A percentile compares a stretch with the other conserved stretches of the same genome.
Conservation (phyloP, 2,888 invertebrate genomes). For the Listrodromus nycthemerus region DNA sequence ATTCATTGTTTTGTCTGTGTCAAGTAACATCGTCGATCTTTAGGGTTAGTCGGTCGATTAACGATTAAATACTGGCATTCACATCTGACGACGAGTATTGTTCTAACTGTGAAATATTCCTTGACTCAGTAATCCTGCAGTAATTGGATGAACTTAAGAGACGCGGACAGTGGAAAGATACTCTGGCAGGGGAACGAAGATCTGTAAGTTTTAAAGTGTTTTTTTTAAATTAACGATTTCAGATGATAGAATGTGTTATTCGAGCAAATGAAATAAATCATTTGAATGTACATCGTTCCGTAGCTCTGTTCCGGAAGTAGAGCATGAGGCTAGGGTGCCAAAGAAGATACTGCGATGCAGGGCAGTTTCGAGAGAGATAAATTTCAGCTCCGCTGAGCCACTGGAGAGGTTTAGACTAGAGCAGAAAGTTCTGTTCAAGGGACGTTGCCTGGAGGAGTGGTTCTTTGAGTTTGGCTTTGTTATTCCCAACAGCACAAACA, state of each 20-base stretch:
- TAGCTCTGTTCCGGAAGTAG: slow-evolving; percentile 91
- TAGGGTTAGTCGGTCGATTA: slow-evolving; percentile 52
- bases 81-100: background rate
- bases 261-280: background rate
- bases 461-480: slow-evolving; percentile 99
- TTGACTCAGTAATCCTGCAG: slow-evolving; percentile 82
- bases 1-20: background rate
- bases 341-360: slow-evolving; percentile 98
- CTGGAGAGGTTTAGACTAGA: slow-evolving; percentile 98
- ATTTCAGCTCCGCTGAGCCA: slow-evolving; percentile 95
- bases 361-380: slow-evolving; percentile 95
- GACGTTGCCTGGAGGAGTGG: slow-evolving; percentile 98
- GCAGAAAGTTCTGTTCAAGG: slow-evolving; percentile 93
- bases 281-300: background rate
- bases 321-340: slow-evolving; percentile 98
- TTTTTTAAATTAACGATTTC: background rate
- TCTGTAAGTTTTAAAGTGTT: slow-evolving; percentile 86
- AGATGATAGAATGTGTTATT: background rate
- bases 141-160: slow-evolving; percentile 99
- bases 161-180: slow-evolving; percentile 96
- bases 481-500: slow-evolving; percentile 99
- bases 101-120: slow-evolving; percentile 34
- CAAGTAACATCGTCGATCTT: slow-evolving; percentile 8
- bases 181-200: slow-evolving; percentile 99
- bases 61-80: background rate